These are phyloP conservation scores for Odontothrips loti DNA, from an alignment of 2,888 invertebrate species.

Conservation along the genomic window DNA sequence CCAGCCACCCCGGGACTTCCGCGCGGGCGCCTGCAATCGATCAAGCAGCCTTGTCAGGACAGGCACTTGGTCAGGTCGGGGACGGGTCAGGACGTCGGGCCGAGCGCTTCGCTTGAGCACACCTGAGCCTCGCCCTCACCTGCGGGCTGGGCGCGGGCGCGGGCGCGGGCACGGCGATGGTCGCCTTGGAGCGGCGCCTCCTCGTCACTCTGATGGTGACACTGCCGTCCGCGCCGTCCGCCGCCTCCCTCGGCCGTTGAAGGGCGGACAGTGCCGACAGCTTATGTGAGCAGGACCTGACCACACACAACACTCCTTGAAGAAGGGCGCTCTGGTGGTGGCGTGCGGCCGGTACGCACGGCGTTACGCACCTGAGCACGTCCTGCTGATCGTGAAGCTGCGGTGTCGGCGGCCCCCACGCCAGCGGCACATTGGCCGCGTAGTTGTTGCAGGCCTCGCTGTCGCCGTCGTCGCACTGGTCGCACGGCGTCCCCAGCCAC, in stretches of 20 bases:
- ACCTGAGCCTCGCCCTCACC: no score
- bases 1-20: neutral
- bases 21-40: neutral
- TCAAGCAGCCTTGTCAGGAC: no score
- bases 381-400: slow-evolving; percentile 1
- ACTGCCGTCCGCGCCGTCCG: neutral
- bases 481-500: slow-evolving; percentile 14
- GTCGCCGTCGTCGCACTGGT: neutral
- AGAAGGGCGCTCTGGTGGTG: neutral
- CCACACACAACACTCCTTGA: no score
- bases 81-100: no score
- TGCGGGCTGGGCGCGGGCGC: neutral
- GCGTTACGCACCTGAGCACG: neutral
- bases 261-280: neutral
- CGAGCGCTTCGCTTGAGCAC: no score
- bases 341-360: no score
- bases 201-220: neutral
- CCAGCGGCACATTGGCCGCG: slow-evolving; percentile 11
- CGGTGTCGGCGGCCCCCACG: slow-evolving; percentile 1
- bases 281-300: slow-evolving; percentile 5
- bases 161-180: neutral
- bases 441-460: slow-evolving; percentile 11
- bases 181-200: slow-evolving; percentile 5
- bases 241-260: neutral
- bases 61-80: no score